A percentile compares a stretch with the other conserved stretches of the same genome.
These are phyloP conservation scores for Zoroaster sp. DNA, from an alignment of 53 echinoderm and acorn worm species.

Conservation along the genomic window DNA sequence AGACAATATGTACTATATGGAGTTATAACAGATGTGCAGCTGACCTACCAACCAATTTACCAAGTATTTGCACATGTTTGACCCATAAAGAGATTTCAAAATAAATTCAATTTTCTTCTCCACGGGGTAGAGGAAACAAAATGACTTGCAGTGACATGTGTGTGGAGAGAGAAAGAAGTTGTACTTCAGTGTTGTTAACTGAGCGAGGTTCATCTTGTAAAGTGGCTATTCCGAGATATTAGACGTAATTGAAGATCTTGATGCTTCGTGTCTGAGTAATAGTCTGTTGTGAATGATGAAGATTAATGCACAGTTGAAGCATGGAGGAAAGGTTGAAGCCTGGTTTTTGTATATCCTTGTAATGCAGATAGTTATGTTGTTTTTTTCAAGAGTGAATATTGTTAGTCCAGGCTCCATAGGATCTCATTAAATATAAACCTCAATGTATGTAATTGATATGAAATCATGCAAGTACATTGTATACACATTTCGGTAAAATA, in stretches of 20 bases:
- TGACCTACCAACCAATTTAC: background rate
- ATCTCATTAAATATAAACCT: too few relatives aligned
- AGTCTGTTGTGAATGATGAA: background rate
- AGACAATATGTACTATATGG: background rate
- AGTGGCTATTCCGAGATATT: background rate
- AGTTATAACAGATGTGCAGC: background rate
- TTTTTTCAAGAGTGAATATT: too few relatives aligned
- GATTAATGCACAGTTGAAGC: too few relatives aligned
- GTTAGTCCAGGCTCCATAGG: too few relatives aligned
- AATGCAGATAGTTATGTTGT: too few relatives aligned
- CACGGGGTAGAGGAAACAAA: background rate
- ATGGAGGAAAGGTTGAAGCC: too few relatives aligned
- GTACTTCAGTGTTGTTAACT: too few relatives aligned
- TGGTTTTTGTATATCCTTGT: too few relatives aligned
- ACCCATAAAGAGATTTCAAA: slow-evolving; percentile 33
- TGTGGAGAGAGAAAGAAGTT: background rate
- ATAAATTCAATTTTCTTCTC: slow-evolving; percentile 19
- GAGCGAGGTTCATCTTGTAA: background rate
- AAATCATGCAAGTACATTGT: too few relatives aligned
- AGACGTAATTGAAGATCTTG: background rate
- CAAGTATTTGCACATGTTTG: slow-evolving; percentile 1
- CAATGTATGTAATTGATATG: too few relatives aligned
- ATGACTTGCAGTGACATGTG: background rate
- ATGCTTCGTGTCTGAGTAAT: background rate
- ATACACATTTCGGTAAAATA: too few relatives aligned